These are phyloP conservation scores for Bujurquina vittata DNA, from an alignment of 2,113 vertebrate genomes.

Conservation along the genomic window DNA sequence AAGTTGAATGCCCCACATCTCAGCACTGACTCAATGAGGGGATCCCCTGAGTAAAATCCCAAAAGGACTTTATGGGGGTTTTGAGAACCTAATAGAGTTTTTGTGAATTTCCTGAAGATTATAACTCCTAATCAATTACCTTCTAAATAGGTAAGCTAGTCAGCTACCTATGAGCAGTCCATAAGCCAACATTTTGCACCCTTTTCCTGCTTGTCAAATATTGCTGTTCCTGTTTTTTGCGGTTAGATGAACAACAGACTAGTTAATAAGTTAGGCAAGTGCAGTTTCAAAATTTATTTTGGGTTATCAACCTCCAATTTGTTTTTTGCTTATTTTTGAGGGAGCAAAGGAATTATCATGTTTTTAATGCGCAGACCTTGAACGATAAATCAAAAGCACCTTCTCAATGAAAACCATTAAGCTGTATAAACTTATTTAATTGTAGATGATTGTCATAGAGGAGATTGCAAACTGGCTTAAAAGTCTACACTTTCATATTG, in stretches of 20 bases:
- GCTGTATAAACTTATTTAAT: background rate
- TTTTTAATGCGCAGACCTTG: background rate
- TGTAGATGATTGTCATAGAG: background rate
- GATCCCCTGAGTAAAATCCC: background rate
- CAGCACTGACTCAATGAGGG: background rate
- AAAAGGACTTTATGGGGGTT: background rate
- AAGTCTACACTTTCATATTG: too few species aligned
- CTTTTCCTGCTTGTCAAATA: accelerated
- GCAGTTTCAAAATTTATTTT: too few species aligned
- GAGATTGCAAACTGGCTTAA: too few species aligned
- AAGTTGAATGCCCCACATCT: background rate
- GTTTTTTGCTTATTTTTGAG: too few species aligned
- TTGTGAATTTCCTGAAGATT: background rate
- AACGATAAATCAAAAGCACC: background rate
- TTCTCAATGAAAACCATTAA: background rate
- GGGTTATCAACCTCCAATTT: too few species aligned
- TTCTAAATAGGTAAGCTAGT: background rate
- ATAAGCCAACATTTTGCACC: background rate
- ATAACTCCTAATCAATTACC: background rate
- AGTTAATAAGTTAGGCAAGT: background rate
- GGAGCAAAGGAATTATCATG: too few species aligned
- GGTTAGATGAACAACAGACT: background rate
- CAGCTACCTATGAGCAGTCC: background rate
- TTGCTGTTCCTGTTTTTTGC: background rate
- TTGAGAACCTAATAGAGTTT: background rate